phyloP scores from a whole-genome alignment of 2,888 invertebrate genomes.

The Euphydryas editha region DNA sequence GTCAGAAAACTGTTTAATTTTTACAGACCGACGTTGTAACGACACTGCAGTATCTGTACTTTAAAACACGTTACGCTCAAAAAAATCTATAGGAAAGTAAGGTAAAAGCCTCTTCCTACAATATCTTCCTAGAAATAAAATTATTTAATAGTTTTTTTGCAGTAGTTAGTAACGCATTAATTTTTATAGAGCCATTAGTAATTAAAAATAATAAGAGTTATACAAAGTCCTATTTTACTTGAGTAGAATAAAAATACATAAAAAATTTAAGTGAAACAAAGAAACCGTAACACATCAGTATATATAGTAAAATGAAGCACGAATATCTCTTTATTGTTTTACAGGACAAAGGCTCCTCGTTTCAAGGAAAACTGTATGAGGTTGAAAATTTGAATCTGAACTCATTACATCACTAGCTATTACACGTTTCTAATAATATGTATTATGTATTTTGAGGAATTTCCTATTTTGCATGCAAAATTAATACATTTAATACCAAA shows the following conservation, averaged over 20 bases:
- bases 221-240: not conserved
- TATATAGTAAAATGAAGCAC: not conserved
- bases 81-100: not conserved
- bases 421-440: not conserved
- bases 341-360: not conserved
- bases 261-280: not conserved
- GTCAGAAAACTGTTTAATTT: constrained; percentile 28
- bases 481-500: too few species aligned
- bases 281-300: not conserved
- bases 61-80: not conserved
- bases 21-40: constrained; percentile 24
- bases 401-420: too few species aligned
- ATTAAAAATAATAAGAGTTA: not conserved
- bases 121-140: too few species aligned
- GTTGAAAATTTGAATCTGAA: too few species aligned
- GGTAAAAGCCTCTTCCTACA: not conserved
- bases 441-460: too few species aligned
- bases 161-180: too few species aligned
- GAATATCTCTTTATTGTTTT: not conserved
- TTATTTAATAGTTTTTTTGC: too few species aligned
- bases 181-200: not conserved
- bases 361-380: not conserved
- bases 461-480: too few species aligned
- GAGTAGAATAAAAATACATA: not conserved
- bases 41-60: not conserved